Percentiles rank a stretch among this genome's conserved stretches.
Conservation (phyloP, 2,113 vertebrate species). For the Ursus arctos region DNA sequence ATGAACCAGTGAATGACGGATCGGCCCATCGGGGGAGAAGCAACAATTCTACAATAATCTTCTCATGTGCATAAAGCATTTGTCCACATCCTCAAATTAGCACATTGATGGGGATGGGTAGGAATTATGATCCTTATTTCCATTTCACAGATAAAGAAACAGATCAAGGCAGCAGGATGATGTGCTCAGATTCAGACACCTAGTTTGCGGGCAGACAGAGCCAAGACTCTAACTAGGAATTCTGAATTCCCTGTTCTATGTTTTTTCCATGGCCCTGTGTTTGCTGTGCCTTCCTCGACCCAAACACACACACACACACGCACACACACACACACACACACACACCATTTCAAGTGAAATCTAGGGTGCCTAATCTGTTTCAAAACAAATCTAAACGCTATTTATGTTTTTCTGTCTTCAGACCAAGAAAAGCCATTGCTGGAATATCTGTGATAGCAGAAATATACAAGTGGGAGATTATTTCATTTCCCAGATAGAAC, state of each 20-base stretch:
- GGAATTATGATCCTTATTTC: not conserved
- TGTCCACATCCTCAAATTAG: not conserved
- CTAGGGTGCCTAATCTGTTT: not conserved
- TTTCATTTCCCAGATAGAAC: not conserved
- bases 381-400: constrained; percentile 30
- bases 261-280: not conserved
- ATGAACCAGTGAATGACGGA: not conserved
- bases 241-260: not conserved
- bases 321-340: not conserved
- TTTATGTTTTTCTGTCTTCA: constrained; percentile 43
- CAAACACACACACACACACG: not conserved
- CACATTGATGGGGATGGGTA: not conserved
- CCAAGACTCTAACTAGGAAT: not conserved
- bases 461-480: not conserved
- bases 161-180: not conserved
- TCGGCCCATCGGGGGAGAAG: not conserved
- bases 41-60: not conserved
- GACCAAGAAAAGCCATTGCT: not conserved
- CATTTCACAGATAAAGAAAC: not conserved
- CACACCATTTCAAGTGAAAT: not conserved
- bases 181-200: not conserved
- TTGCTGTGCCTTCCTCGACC: not conserved
- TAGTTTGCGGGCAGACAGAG: not conserved
- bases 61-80: not conserved
- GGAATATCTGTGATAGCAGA: not conserved